Evolutionary conservation across 1,140 invertebrate genomes (phyloP).

Genomic region (Acromyrmex echinatior): DNA sequence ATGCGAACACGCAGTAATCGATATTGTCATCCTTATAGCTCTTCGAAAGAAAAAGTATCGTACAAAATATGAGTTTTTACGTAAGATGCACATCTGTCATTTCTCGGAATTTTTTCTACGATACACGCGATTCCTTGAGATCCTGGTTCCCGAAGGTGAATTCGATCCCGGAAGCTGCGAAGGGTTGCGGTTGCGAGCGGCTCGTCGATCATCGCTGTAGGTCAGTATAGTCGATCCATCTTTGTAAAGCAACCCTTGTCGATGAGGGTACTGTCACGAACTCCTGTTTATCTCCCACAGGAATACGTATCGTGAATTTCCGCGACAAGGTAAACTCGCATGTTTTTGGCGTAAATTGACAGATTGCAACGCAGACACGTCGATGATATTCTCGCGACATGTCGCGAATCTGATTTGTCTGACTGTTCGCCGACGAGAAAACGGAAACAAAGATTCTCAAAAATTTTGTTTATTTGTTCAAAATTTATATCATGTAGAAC

Average conservation of each 20-base stretch:
- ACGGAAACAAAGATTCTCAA: background rate
- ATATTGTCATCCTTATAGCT: background rate
- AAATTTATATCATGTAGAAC: background rate
- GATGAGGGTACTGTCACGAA: constrained; percentile 67
- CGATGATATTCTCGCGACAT: constrained; percentile 40
- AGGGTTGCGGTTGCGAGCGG: background rate
- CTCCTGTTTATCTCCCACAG: constrained; percentile 55
- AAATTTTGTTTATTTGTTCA: background rate
- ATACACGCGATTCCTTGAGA: background rate
- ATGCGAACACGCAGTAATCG: constrained; percentile 1
- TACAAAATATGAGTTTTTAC: constrained; percentile 26
- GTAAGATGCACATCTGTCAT: constrained; percentile 50
- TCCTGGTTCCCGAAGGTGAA: constrained; percentile 3
- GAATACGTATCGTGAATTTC: constrained; percentile 42
- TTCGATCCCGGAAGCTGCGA: constrained; percentile 45
- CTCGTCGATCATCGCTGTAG: constrained; percentile 69
- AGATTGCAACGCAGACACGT: constrained; percentile 52
- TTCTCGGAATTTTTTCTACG: constrained; percentile 36
- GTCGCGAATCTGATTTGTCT: constrained; percentile 45
- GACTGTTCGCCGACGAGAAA: constrained; percentile 43
- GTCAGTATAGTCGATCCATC: constrained; percentile 63
- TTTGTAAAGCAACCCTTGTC: constrained; percentile 67
- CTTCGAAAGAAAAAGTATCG: constrained; percentile 15
- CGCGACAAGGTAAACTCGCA: constrained; percentile 59
- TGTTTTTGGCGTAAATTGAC: constrained; percentile 68